Evolutionary conservation across 2,888 invertebrate genomes (phyloP), one percentile per base, ranked within the genome.

Genomic region (Brachypalpus laphriformis): DNA sequence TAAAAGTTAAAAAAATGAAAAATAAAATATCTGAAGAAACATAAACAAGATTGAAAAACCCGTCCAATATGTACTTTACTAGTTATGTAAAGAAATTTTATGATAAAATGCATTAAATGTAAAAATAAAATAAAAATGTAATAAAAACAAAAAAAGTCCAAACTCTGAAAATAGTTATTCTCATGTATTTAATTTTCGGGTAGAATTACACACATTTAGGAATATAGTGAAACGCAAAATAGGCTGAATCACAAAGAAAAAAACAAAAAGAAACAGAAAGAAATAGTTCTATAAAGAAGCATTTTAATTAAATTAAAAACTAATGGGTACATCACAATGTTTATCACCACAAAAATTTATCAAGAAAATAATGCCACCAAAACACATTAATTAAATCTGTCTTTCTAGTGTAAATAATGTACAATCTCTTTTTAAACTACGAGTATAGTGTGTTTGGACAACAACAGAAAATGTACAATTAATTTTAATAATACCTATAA

Each of bases 21-120:
- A 25, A 37, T 47, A 40, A 68, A 49, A 82, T 77, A 70, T 81
- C 77, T 75, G 72, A 75, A 71, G 86, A 54, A 86, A 86, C 82
- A 68, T 77, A 82, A 82, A 86, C 68, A 86, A 86, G 86, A 86
- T 82, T 86, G 86, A 86, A 82, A 80, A 80, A 82, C 86, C 86
- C 86, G 86, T 86, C 86, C 86, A 86, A 72, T 82, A 81, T 51
- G 75, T 80, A 85, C 81, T 85, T n/a, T n/a, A 85, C 80, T 81
- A 85, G 75, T 65, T 85, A 85, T 71, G 75, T 71, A 75, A 75
- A 54, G 75, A 80, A 76, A 83, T 16, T 34, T 72, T 18, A 75
- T 7, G 42, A 51, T 42, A 31, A 70, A 14, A 75, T 70, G 54
- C 70, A 75, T 81, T 66, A 78, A 85, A 81, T 66, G 63, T 61